Conservation (phyloP, 2,797 vertebrate genomes). For the Pseudochaenichthys georgianus region DNA sequence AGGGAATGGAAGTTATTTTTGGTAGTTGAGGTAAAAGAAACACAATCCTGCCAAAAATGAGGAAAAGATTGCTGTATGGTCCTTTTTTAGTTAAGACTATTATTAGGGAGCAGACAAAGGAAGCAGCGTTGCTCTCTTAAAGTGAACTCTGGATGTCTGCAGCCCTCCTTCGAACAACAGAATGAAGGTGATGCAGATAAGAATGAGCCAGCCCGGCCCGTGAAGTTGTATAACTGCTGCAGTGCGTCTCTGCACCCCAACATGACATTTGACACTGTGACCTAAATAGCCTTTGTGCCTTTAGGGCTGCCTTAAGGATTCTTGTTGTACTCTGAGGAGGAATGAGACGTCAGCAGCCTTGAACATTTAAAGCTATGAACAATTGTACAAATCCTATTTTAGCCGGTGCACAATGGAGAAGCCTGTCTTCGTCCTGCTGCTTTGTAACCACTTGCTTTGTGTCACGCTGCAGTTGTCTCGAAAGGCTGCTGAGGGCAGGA, state of each 20-base stretch:
- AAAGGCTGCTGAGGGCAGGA: slow-evolving; percentile 41
- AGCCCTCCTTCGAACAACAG: not conserved
- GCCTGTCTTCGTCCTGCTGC: not conserved
- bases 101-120: not conserved
- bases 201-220: not conserved
- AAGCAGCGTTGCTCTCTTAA: not conserved
- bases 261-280: slow-evolving; percentile 70
- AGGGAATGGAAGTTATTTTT: too few species aligned
- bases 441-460: slow-evolving; percentile 41
- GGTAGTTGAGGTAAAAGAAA: too few species aligned
- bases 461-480: slow-evolving; percentile 30
- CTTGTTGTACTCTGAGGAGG: slow-evolving; percentile 26
- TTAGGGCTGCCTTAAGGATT: slow-evolving; percentile 27
- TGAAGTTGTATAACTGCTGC: slow-evolving; percentile 23
- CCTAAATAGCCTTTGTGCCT: slow-evolving; percentile 62
- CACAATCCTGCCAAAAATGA: not conserved
- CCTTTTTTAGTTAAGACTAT: not conserved
- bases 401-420: not conserved
- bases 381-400: not conserved
- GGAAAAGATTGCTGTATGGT: not conserved
- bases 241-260: slow-evolving; percentile 45
- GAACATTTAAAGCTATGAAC: not conserved
- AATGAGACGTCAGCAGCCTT: slow-evolving; percentile 36
- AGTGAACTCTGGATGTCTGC: not conserved
- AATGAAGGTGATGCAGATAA: slow-evolving; percentile 1